Evolutionary conservation across 1,140 invertebrate genomes (phyloP), one percentile per base, ranked within the genome.

Genomic region (Neelides sp.): DNA sequence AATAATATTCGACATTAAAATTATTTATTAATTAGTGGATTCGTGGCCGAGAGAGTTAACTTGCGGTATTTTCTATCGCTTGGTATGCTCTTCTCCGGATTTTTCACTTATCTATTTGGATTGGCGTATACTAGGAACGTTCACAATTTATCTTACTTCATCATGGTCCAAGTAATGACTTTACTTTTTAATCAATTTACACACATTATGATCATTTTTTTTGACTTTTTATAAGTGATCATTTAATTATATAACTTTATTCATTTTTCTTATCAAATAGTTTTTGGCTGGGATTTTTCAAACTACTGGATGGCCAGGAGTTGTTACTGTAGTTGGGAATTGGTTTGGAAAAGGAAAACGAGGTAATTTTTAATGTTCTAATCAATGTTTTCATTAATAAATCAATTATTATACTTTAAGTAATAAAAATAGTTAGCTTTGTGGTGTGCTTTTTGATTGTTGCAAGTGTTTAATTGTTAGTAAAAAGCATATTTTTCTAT

Each of bases 331-430:
- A 8, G 79, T 98, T 19, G 86, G 85, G 10, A 91, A 95, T 64
- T 98, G 93, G 93, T 95, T 91, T 71, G 91, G 90, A 1, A 91
- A 86, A 69, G 76, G 78, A 17, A 90, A 89, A 66, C 73, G 79
- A 66, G 75, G 76, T 76, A 65, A 65, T 63, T 61, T 17, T n/a
- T n/a, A n/a, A n/a, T n/a, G n/a, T n/a, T n/a, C n/a, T n/a, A n/a
- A n/a, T n/a, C n/a, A n/a, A n/a, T n/a, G n/a, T n/a, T n/a, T n/a
- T n/a, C n/a, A n/a, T n/a, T n/a, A n/a, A n/a, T n/a, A n/a, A n/a
- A n/a, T n/a, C n/a, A n/a, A n/a, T n/a, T n/a, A n/a, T n/a, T n/a
- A n/a, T n/a, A n/a, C n/a, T n/a, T n/a, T n/a, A n/a, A n/a, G n/a
- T n/a, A n/a, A n/a, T n/a, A n/a, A n/a, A n/a, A n/a, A n/a, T n/a